These are phyloP conservation scores for Diplogasteroides magnus DNA, from an alignment of 1,140 invertebrate species.

Conservation along the genomic window DNA sequence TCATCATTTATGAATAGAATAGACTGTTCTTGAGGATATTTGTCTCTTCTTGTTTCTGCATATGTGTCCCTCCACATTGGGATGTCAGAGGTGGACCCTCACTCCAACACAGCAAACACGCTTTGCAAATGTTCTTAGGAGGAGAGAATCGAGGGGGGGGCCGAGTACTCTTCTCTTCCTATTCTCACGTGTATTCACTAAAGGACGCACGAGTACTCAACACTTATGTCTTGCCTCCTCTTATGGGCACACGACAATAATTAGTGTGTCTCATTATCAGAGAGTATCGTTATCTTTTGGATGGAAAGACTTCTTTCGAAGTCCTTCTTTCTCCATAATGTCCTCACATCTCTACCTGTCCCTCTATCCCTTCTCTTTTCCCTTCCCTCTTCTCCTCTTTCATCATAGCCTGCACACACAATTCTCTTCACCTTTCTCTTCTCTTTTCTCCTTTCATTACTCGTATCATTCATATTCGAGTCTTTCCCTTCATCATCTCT, in stretches of 20 bases:
- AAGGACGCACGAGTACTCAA: background rate
- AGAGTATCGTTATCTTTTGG: no score
- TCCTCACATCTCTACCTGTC: background rate
- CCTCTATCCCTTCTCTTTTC: background rate
- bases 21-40: background rate
- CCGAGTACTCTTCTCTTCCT: no score
- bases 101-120: background rate
- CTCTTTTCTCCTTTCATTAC: background rate
- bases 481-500: background rate
- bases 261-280: no score
- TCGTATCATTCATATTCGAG: background rate
- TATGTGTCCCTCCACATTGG: background rate
- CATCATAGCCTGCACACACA: background rate
- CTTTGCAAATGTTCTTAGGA: no score
- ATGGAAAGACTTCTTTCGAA: no score
- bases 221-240: background rate
- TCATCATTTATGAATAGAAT: background rate
- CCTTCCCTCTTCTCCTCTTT: background rate
- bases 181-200: background rate
- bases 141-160: no score
- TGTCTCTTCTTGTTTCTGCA: background rate
- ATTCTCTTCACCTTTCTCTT: background rate
- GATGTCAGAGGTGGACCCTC: background rate
- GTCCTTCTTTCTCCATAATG: background rate
- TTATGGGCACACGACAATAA: no score